Evolutionary conservation across 2,113 vertebrate genomes (phyloP).

Genomic region (Calypte anna): DNA sequence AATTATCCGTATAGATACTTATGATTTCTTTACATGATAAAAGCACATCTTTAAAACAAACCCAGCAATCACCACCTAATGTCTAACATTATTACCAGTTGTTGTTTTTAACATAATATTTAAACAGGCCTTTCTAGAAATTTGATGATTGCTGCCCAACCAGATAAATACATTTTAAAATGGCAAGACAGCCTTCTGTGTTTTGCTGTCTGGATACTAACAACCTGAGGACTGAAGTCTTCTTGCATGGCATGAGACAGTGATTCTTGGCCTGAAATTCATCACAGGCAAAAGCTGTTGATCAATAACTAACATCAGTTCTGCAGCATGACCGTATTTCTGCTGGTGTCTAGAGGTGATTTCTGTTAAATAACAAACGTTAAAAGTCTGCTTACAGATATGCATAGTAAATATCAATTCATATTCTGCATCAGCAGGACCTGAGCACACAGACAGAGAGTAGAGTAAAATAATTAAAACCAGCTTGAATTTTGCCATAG

Average conservation of each 20-base stretch:
- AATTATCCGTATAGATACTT: neutral
- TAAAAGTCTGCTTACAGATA: neutral
- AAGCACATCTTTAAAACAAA: neutral
- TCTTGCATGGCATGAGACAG: neutral
- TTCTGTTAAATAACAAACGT: neutral
- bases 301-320: neutral
- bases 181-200: neutral
- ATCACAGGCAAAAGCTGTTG: neutral
- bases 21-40: neutral
- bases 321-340: neutral
- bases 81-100: neutral
- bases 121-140: neutral
- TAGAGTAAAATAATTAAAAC: neutral
- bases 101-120: neutral
- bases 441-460: neutral
- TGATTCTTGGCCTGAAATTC: neutral
- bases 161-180: neutral
- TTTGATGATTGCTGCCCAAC: neutral
- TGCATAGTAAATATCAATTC: neutral
- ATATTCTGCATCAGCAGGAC: neutral
- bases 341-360: neutral
- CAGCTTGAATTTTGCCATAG: neutral
- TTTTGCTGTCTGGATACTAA: neutral
- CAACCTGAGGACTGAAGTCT: neutral
- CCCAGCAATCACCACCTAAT: neutral